A percentile compares a stretch with the other conserved stretches of the same genome.
Evolutionary conservation across 2,797 vertebrate genomes (phyloP).

Genomic region (Dicrostonyx torquatus): DNA sequence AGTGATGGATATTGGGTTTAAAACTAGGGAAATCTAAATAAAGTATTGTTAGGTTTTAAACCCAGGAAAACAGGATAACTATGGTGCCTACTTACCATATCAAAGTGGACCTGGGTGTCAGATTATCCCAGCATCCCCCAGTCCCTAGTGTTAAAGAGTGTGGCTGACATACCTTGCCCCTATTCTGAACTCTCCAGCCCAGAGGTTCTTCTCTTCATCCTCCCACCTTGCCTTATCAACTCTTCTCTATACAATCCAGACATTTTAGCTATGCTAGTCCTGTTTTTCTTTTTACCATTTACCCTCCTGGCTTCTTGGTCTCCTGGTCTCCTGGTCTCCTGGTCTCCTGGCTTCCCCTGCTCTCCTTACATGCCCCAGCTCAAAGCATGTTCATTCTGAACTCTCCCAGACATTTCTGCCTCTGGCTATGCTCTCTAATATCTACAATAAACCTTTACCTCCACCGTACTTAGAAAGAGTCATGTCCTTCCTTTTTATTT

Average conservation of each 20-base stretch:
- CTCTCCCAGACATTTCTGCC: neutral
- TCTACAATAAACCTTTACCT: neutral
- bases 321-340: neutral
- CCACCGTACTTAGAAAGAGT: neutral
- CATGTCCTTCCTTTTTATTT: neutral
- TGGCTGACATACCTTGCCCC: neutral
- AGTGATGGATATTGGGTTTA: neutral
- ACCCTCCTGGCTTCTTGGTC: neutral
- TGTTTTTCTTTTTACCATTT: neutral
- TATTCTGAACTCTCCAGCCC: neutral
- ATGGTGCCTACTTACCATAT: neutral
- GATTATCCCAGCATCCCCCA: neutral
- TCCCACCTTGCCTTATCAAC: neutral
- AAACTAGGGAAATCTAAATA: constrained; percentile 51
- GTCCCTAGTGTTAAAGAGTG: neutral
- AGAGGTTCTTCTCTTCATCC: neutral
- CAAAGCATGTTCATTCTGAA: neutral
- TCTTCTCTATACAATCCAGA: neutral
- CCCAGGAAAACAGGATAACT: neutral
- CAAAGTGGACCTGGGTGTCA: neutral
- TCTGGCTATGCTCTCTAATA: neutral
- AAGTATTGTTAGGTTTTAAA: neutral
- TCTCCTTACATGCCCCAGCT: neutral
- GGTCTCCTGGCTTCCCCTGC: neutral
- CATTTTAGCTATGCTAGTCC: neutral